phyloP scores from a whole-genome alignment of 2,888 invertebrate species.

The Watsonalla cultraria region DNA sequence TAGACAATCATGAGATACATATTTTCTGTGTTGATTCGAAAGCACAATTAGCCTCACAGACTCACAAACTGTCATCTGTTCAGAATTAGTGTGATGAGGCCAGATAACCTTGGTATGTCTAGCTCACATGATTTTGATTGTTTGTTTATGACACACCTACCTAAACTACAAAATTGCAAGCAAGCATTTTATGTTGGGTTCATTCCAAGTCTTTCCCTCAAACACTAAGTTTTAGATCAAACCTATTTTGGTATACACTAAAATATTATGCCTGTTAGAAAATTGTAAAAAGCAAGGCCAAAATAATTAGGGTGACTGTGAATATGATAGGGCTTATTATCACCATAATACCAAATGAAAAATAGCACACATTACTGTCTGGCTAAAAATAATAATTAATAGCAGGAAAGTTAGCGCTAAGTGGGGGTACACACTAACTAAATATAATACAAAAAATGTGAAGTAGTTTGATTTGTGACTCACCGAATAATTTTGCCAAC shows the following conservation, averaged over 20 bases:
- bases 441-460: not conserved
- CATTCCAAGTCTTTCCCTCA: too few relatives aligned
- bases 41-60: not conserved
- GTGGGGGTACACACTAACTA: not conserved
- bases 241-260: too few relatives aligned
- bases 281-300: not conserved
- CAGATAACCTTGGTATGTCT: not conserved
- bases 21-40: too few relatives aligned
- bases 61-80: not conserved
- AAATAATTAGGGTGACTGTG: not conserved
- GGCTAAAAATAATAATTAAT: not conserved
- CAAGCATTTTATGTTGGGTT: too few relatives aligned
- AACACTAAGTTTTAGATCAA: too few relatives aligned
- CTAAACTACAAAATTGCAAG: not conserved
- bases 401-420: not conserved
- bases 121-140: not conserved
- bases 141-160: not conserved
- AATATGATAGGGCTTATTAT: not conserved
- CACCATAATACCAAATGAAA: not conserved
- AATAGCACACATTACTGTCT: not conserved
- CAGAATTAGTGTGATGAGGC: not conserved
- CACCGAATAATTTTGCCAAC: not conserved
- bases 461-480: not conserved
- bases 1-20: too few relatives aligned
- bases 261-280: too few relatives aligned